A percentile compares a stretch with the other conserved stretches of the same genome.
phyloP scores from a whole-genome alignment of 2,113 vertebrate species.

The Xenus cinereus region DNA sequence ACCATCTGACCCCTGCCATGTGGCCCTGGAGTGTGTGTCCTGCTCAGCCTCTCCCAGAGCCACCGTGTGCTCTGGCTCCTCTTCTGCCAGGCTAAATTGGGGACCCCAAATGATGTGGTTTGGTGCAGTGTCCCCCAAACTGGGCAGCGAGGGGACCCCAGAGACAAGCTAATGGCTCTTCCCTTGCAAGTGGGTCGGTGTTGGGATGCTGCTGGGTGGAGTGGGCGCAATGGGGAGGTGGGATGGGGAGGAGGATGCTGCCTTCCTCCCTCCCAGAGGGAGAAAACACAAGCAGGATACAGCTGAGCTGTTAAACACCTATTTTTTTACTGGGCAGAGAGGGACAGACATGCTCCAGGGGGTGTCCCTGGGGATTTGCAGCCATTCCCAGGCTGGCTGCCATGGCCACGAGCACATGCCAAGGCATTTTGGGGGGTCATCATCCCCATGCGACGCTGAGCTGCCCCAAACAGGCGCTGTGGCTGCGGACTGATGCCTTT shows the following conservation, averaged over 20 bases:
- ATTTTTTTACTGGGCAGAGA: neutral
- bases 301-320: neutral
- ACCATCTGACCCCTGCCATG: rapidly evolving
- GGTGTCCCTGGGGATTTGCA: neutral
- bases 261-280: neutral
- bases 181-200: too few relatives aligned
- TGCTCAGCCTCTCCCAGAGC: neutral
- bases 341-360: neutral
- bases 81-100: neutral
- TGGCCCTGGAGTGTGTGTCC: rapidly evolving
- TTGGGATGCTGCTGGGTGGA: neutral
- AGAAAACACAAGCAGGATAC: neutral
- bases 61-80: neutral
- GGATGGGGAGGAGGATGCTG: neutral
- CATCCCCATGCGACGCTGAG: rapidly evolving
- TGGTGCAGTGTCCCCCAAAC: neutral
- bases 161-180: neutral
- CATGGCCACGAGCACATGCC: neutral
- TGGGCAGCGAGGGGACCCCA: neutral
- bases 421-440: neutral
- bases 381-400: neutral
- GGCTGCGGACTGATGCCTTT: neutral
- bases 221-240: rapidly evolving
- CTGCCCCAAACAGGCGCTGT: neutral
- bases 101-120: rapidly evolving